Percentiles rank a stretch among this genome's conserved stretches.
These are phyloP conservation scores for Formicarius rufipectus DNA, from an alignment of 2,113 vertebrate genomes.

Conservation along the genomic window DNA sequence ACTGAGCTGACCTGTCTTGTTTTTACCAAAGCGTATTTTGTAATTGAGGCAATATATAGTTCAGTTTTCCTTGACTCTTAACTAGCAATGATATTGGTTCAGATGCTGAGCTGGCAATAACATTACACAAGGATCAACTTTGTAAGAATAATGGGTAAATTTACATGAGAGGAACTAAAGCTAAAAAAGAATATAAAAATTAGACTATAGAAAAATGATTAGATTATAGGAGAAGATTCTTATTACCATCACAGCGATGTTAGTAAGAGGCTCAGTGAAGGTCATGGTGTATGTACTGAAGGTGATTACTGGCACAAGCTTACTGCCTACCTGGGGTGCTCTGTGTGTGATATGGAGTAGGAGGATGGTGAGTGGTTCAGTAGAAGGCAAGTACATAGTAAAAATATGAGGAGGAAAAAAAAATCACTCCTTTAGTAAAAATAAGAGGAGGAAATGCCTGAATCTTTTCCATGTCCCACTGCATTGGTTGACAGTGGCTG, in stretches of 20 bases:
- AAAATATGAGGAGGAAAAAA: background rate
- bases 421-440: background rate
- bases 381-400: background rate
- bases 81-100: background rate
- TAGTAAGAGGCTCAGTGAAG: background rate
- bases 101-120: background rate
- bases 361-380: background rate
- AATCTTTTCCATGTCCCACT: background rate
- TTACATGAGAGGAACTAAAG: rapidly evolving
- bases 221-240: background rate
- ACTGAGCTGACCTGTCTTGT: background rate
- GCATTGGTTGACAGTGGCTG: background rate
- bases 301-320: background rate
- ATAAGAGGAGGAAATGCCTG: background rate
- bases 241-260: background rate
- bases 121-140: background rate
- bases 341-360: background rate
- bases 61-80: background rate
- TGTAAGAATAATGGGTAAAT: background rate
- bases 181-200: too few relatives aligned
- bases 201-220: too few relatives aligned
- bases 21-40: background rate
- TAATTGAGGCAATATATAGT: background rate
- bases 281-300: background rate
- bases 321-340: background rate